Evolutionary conservation across 92 coral and sea anemone species (phyloP).

Genomic region (Parazoanthus atlanticus): DNA sequence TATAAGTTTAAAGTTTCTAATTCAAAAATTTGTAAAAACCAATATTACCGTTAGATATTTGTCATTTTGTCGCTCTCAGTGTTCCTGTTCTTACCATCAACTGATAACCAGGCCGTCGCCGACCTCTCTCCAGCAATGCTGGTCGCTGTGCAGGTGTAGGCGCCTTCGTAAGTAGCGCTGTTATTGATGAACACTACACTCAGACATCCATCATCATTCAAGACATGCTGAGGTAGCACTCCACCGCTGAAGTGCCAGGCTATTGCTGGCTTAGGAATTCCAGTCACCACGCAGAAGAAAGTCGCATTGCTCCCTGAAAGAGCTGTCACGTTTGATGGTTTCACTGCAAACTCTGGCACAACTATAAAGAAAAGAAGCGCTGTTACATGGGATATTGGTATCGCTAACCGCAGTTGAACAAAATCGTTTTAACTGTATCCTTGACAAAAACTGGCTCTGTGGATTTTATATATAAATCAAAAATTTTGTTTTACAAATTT

Average conservation of each 20-base stretch:
- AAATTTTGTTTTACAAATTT: too few relatives aligned
- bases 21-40: too few relatives aligned
- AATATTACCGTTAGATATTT: not conserved
- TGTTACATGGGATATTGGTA: too few relatives aligned
- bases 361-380: not conserved
- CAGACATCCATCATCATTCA: not conserved
- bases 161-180: not conserved
- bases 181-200: not conserved
- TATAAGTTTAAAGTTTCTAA: too few relatives aligned
- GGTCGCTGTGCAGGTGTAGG: constrained; percentile 13
- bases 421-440: too few relatives aligned
- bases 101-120: constrained; percentile 21
- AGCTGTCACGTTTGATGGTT: not conserved
- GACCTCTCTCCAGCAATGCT: constrained; percentile 4
- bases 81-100: not conserved
- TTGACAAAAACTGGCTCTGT: too few relatives aligned
- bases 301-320: not conserved
- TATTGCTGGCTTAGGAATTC: not conserved
- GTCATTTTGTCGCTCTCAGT: not conserved
- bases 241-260: not conserved
- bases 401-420: not conserved
- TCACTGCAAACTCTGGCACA: not conserved
- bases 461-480: too few relatives aligned
- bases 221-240: not conserved
- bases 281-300: not conserved